A percentile compares a stretch with the other conserved stretches of the same genome.
phyloP scores from a whole-genome alignment of 2,113 vertebrate species.

The Mungos mungo region DNA sequence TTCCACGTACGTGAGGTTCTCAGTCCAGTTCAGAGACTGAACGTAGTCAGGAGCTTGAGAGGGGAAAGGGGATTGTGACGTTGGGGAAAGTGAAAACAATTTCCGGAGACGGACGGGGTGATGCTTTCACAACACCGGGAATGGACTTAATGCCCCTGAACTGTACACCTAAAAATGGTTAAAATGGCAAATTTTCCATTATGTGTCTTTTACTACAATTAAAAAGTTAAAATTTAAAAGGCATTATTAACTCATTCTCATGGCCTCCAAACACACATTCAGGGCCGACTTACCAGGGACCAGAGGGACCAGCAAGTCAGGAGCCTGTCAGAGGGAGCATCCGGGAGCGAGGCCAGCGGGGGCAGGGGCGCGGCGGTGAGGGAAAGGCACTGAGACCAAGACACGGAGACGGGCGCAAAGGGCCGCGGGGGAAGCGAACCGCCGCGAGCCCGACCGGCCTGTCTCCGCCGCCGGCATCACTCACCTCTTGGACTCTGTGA shows the following conservation, averaged over 20 bases:
- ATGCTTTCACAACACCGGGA: not conserved
- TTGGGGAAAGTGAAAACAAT: not conserved
- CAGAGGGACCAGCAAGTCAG: not conserved
- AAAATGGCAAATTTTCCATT: not conserved
- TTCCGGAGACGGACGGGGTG: not conserved
- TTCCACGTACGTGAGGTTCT: fast-evolving
- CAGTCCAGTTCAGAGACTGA: not conserved
- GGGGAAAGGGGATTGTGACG: fast-evolving
- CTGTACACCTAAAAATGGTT: not conserved
- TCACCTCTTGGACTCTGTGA: not conserved
- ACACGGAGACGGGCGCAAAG: fast-evolving
- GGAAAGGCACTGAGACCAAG: not conserved
- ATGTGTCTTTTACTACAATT: not conserved
- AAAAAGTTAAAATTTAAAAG: not conserved
- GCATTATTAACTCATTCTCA: not conserved
- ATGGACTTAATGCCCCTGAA: not conserved
- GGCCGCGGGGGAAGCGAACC: not conserved
- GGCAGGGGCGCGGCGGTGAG: fast-evolving
- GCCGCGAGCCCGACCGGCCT: too few relatives aligned
- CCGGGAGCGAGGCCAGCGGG: not conserved
- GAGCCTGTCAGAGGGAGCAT: not conserved
- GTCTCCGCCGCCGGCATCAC: not conserved
- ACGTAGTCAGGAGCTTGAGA: not conserved
- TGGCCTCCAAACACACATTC: not conserved
- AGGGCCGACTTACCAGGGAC: not conserved